Evolutionary conservation across 2,797 vertebrate genomes (phyloP).

Genomic region (Neosilurus hyrtlii): DNA sequence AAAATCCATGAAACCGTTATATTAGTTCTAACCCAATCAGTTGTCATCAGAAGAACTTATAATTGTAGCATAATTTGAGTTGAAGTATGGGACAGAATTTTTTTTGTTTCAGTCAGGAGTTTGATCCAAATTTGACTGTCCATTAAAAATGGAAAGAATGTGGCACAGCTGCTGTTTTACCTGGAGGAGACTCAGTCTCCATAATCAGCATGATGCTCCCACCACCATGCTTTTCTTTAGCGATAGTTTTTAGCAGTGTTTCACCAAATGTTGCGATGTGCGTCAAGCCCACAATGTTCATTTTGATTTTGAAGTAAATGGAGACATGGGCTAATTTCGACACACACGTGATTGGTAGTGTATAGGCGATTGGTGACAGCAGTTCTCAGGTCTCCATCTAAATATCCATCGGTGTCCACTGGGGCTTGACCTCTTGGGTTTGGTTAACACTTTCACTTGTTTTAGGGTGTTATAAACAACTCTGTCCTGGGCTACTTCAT

Average conservation of each 20-base stretch:
- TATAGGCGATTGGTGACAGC: neutral
- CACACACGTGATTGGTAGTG: neutral
- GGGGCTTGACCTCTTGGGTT: neutral
- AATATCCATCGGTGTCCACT: neutral
- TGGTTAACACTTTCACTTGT: neutral
- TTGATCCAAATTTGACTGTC: neutral
- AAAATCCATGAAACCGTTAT: neutral
- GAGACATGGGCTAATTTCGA: neutral
- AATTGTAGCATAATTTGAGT: neutral
- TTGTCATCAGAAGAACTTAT: neutral
- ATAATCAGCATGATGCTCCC: neutral
- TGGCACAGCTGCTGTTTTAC: too few species aligned
- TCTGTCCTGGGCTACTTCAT: slow-evolving; percentile 98
- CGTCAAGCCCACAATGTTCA: neutral
- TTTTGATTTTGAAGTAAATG: neutral
- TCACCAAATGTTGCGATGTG: neutral
- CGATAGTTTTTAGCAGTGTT: too few species aligned
- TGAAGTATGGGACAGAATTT: neutral
- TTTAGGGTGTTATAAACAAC: slow-evolving; percentile 94
- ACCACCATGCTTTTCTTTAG: too few species aligned
- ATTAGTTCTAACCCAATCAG: neutral
- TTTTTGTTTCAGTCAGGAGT: too few species aligned
- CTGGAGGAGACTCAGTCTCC: neutral
- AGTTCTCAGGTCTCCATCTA: neutral
- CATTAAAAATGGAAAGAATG: neutral